Evolutionary conservation across 2,888 invertebrate species (phyloP).

Genomic region (Xestoiulus laeticollis): DNA sequence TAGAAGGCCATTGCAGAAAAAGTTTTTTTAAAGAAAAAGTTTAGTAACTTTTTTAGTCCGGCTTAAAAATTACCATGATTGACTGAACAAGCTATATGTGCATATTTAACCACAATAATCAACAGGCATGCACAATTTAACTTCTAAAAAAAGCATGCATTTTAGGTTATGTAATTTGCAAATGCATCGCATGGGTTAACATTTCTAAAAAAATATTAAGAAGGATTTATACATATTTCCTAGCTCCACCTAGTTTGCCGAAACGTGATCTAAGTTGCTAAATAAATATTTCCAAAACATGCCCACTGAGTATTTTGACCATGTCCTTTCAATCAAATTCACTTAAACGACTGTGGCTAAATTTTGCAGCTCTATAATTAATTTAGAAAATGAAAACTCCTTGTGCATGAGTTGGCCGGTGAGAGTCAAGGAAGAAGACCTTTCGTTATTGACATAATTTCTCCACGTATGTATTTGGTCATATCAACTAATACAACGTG

Average conservation of each 20-base stretch:
- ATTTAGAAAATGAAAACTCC: not conserved
- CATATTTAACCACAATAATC: not conserved
- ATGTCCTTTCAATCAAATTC: not conserved
- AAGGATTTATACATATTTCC: no score
- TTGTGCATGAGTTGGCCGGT: not conserved
- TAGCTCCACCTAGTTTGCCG: no score
- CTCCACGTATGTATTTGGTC: not conserved
- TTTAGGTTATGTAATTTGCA: not conserved
- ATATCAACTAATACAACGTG: not conserved
- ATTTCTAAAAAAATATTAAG: not conserved
- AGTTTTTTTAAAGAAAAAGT: not conserved
- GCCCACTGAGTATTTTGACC: not conserved
- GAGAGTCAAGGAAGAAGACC: conserved; percentile 11
- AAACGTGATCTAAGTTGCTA: no score
- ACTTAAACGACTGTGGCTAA: not conserved
- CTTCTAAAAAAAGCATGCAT: not conserved
- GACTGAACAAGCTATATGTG: not conserved
- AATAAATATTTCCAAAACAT: no score
- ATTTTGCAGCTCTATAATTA: not conserved
- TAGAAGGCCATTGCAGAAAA: not conserved
- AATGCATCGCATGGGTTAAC: not conserved
- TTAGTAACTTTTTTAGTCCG: not conserved
- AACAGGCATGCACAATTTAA: not conserved
- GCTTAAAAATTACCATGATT: not conserved
- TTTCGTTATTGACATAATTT: conserved; percentile 15